phyloP scores from a whole-genome alignment of 2,797 vertebrate species.

The Octomys mimax region DNA sequence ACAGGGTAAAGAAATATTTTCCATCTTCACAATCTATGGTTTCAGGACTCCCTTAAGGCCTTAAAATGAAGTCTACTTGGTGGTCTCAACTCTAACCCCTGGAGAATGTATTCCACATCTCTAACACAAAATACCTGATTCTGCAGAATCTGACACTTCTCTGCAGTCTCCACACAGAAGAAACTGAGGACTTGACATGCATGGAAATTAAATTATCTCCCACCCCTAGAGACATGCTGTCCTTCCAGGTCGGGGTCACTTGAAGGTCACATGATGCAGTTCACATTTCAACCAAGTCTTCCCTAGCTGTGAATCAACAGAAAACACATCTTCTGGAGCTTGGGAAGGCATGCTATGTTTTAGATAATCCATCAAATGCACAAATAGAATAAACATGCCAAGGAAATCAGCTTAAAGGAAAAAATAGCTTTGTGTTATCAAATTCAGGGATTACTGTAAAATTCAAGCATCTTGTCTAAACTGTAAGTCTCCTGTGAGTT shows the following conservation, averaged over 20 bases:
- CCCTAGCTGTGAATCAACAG: constrained; percentile 71
- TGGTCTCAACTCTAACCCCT: constrained; percentile 83
- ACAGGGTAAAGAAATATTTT: constrained; percentile 73
- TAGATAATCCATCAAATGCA: constrained; percentile 61
- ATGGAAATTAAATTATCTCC: constrained; percentile 89
- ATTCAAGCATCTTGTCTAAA: constrained; percentile 28
- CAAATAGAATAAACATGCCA: constrained; percentile 23
- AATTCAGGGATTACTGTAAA: constrained; percentile 68
- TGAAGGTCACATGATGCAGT: constrained; percentile 79
- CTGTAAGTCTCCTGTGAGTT: constrained; percentile 64
- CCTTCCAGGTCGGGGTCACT: constrained; percentile 84
- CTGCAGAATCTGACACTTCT: constrained; percentile 88
- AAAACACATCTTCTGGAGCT: constrained; percentile 63
- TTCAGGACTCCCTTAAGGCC: constrained; percentile 77
- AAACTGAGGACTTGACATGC: constrained; percentile 83
- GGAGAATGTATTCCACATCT: constrained; percentile 71
- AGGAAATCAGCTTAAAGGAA: constrained; percentile 65
- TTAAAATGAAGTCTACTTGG: constrained; percentile 85
- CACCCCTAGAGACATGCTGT: constrained; percentile 79
- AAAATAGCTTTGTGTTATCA: constrained; percentile 55
- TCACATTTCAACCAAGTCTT: constrained; percentile 83
- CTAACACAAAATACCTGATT: constrained; percentile 86
- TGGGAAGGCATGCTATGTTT: constrained; percentile 65
- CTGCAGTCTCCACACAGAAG: constrained; percentile 83
- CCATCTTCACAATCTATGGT: constrained; percentile 66